These are phyloP conservation scores for Melanchra persicariae DNA, from an alignment of 2,888 invertebrate genomes.

Conservation along the genomic window DNA sequence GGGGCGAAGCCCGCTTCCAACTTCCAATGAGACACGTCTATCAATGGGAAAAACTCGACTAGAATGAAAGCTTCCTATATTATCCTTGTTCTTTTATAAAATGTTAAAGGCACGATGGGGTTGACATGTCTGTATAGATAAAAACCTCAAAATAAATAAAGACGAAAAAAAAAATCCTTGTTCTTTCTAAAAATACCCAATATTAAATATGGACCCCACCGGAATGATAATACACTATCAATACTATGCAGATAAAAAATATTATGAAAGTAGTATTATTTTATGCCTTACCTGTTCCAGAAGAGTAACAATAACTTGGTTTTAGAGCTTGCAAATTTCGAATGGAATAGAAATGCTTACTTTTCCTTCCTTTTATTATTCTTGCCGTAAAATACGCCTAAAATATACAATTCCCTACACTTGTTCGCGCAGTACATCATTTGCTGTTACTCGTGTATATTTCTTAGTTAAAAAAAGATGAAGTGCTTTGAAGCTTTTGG, in stretches of 20 bases:
- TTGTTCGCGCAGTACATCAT: conserved; percentile 57
- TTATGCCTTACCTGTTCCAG: conserved; percentile 56
- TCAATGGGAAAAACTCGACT: not conserved
- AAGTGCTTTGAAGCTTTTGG: conserved; percentile 1
- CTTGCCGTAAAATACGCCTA: conserved; percentile 55
- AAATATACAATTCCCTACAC: conserved; percentile 65
- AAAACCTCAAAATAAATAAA: too few relatives aligned
- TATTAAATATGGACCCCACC: conserved; percentile 24
- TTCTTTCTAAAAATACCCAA: conserved; percentile 4
- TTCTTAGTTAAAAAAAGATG: conserved; percentile 30
- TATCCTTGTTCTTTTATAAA: too few relatives aligned
- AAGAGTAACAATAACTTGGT: conserved; percentile 50
- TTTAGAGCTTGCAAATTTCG: conserved; percentile 60
- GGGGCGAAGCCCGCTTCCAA: too few relatives aligned
- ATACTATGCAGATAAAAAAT: conserved; percentile 42
- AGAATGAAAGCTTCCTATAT: not conserved
- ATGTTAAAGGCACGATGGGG: too few relatives aligned
- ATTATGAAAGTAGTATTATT: conserved; percentile 59
- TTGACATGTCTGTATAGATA: too few relatives aligned
- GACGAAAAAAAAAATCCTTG: too few relatives aligned
- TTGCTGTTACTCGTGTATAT: conserved; percentile 44
- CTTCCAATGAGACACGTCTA: too few relatives aligned
- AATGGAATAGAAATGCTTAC: conserved; percentile 56
- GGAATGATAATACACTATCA: conserved; percentile 48
- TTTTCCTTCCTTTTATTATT: conserved; percentile 55